A percentile compares a stretch with the other conserved stretches of the same genome.
phyloP scores from a whole-genome alignment of 2,888 invertebrate species.

The Geophilus truncorum region DNA sequence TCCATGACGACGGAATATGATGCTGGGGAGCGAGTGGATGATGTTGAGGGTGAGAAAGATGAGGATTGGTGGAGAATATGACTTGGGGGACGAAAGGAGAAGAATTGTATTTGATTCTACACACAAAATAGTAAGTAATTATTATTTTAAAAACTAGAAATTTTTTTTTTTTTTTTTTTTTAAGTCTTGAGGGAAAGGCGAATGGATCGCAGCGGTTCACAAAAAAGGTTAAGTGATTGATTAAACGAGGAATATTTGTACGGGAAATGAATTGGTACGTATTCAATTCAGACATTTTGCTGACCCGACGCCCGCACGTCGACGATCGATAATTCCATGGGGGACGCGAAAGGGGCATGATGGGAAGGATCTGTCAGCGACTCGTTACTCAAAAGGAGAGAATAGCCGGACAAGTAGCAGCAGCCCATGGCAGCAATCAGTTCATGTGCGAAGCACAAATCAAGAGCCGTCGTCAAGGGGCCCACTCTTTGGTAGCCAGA shows the following conservation, averaged over 20 bases:
- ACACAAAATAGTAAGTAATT: background rate
- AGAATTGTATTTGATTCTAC: background rate
- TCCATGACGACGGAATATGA: slow-evolving; percentile 11
- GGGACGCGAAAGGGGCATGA: background rate
- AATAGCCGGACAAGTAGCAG: background rate
- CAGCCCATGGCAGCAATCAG: background rate
- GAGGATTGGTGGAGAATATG: background rate
- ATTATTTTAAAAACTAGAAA: background rate
- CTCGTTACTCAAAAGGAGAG: background rate
- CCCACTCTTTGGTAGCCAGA: background rate
- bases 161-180: background rate
- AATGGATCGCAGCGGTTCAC: too few species aligned
- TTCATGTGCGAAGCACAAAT: background rate
- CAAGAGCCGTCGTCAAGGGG: background rate
- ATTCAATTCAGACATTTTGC: background rate
- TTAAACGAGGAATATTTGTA: background rate
- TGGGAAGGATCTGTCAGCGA: background rate
- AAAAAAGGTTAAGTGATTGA: background rate
- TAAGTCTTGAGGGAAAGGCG: too few species aligned
- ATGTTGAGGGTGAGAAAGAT: background rate
- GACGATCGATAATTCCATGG: background rate
- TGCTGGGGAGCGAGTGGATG: background rate
- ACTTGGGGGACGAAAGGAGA: background rate
- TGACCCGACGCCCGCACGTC: background rate
- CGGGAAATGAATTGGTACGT: background rate